phyloP scores from a whole-genome alignment of 2,113 vertebrate species.

The Ariopsis seemanni region DNA sequence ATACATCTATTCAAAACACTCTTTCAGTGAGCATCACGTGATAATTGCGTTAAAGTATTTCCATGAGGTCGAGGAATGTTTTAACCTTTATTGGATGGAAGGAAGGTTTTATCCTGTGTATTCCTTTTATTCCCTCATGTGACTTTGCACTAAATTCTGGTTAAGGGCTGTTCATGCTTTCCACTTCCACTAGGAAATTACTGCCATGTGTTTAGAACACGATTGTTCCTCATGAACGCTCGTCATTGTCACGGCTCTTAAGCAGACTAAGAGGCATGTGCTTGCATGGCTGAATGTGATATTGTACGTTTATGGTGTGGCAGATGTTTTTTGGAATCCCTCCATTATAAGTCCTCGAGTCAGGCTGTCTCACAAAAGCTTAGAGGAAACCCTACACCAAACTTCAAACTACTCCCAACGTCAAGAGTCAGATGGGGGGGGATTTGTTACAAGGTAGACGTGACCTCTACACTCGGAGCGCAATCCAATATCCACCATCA shows the following conservation, averaged over 20 bases:
- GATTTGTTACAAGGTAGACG: slow-evolving; percentile 24
- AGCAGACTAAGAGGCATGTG: slow-evolving; percentile 23
- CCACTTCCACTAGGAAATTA: slow-evolving; percentile 21
- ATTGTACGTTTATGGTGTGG: slow-evolving; percentile 33
- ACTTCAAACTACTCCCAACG: slow-evolving; percentile 8
- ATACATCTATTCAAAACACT: slow-evolving; percentile 38
- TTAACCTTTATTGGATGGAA: slow-evolving; percentile 15
- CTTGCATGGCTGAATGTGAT: slow-evolving; percentile 6
- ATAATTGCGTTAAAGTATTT: slow-evolving; percentile 61
- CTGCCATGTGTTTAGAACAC: background rate
- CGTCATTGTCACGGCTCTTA: background rate
- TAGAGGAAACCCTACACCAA: slow-evolving; percentile 15
- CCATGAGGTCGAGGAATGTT: slow-evolving; percentile 54
- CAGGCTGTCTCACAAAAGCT: slow-evolving; percentile 4
- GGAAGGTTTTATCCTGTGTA: slow-evolving; percentile 41
- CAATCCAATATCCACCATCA: slow-evolving; percentile 1
- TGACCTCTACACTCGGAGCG: background rate
- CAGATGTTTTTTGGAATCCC: slow-evolving; percentile 49
- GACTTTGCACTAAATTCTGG: background rate
- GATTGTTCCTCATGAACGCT: slow-evolving; percentile 3
- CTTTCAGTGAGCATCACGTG: slow-evolving; percentile 32
- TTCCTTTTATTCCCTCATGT: background rate
- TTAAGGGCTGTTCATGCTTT: slow-evolving; percentile 18
- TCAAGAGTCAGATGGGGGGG: slow-evolving; percentile 3
- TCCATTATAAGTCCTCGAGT: slow-evolving; percentile 35